Conservation (phyloP, 2,113 vertebrate genomes). For the Eolophus roseicapilla region DNA sequence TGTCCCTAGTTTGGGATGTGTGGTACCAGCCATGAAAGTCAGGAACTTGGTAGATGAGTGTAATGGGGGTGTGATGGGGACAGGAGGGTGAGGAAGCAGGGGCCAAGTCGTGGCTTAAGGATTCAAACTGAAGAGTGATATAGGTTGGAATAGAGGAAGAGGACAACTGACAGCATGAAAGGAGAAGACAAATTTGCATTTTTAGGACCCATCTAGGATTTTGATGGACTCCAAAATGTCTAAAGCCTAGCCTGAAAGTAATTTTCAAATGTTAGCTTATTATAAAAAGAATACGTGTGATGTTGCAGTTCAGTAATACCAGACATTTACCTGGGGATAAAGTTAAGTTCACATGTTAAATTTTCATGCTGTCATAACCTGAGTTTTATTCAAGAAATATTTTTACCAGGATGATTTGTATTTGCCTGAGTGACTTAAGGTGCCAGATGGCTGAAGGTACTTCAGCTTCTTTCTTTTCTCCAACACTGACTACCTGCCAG, state of each 20-base stretch:
- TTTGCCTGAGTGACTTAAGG: background rate
- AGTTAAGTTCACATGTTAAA: background rate
- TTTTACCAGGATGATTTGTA: conserved; percentile 7
- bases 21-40: background rate
- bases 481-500: background rate
- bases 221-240: background rate
- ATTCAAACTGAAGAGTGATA: background rate
- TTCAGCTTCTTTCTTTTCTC: background rate
- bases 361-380: background rate
- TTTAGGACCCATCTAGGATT: background rate
- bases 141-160: background rate
- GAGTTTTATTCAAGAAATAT: background rate
- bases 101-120: background rate
- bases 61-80: background rate
- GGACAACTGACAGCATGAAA: background rate
- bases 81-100: background rate
- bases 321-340: background rate
- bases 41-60: background rate
- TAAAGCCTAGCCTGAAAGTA: background rate
- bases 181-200: background rate
- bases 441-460: background rate
- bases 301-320: background rate
- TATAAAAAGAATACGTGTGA: background rate
- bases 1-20: background rate
- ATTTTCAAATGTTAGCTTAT: background rate